These are phyloP conservation scores for Trachelus iudaicus DNA, from an alignment of 2,888 invertebrate species.

Conservation along the genomic window DNA sequence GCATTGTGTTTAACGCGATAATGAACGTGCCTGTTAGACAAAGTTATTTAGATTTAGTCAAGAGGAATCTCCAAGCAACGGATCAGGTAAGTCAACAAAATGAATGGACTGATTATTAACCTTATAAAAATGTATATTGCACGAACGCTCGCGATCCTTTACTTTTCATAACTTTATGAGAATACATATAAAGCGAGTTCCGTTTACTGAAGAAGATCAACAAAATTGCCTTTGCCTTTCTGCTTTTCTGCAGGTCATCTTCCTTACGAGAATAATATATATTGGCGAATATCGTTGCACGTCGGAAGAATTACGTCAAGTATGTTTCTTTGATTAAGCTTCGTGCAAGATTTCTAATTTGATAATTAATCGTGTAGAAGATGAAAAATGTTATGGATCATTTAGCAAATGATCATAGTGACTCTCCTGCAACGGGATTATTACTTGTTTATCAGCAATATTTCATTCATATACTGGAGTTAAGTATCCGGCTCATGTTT, in stretches of 20 bases:
- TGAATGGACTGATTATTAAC: background rate
- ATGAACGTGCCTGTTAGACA: conserved; percentile 35
- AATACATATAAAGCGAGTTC: background rate
- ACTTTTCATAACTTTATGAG: background rate
- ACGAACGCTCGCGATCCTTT: background rate
- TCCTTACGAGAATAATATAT: conserved; percentile 44
- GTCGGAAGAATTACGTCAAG: background rate
- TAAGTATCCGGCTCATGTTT: conserved; percentile 15
- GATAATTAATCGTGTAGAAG: conserved; percentile 23
- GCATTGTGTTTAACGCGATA: conserved; percentile 19
- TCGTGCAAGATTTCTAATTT: background rate
- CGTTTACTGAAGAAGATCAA: background rate
- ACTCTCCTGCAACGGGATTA: conserved; percentile 37
- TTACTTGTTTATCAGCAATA: conserved; percentile 46
- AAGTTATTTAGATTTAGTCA: conserved; percentile 43
- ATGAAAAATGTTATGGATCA: conserved; percentile 33
- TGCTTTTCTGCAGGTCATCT: conserved; percentile 33
- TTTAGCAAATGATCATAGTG: conserved; percentile 34
- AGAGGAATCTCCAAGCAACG: conserved; percentile 34
- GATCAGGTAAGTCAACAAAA: conserved; percentile 32
- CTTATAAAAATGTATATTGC: background rate
- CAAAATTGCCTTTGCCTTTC: background rate
- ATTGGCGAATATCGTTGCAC: conserved; percentile 41
- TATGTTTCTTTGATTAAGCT: background rate
- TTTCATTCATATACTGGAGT: conserved; percentile 51